Conservation (phyloP, 1,140 invertebrate genomes). For the Drosophila dunni region DNA sequence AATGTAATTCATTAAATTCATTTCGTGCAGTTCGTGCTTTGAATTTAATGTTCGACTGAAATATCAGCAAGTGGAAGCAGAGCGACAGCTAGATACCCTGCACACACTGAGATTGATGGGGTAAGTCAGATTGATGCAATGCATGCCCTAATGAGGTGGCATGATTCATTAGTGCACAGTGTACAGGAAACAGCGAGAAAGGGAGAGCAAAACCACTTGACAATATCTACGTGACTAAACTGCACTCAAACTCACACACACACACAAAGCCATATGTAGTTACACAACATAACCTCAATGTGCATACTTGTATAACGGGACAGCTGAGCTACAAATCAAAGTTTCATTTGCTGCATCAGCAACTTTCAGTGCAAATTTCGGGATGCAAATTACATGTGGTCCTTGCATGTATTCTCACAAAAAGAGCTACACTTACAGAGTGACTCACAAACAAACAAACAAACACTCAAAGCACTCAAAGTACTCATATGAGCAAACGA, state of each 20-base stretch:
- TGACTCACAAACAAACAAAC: background rate
- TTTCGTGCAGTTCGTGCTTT: conserved; percentile 22
- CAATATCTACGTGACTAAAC: conserved; percentile 52
- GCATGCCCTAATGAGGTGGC: conserved; percentile 28
- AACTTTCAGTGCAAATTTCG: conserved; percentile 57
- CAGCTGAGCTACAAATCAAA: conserved; percentile 60
- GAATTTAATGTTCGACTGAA: conserved; percentile 42
- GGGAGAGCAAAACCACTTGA: conserved; percentile 27
- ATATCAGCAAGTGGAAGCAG: background rate
- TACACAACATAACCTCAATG: conserved; percentile 51
- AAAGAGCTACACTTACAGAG: conserved; percentile 21
- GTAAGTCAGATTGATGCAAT: background rate
- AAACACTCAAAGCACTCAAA: background rate
- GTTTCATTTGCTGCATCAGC: conserved; percentile 65
- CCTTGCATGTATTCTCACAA: conserved; percentile 2
- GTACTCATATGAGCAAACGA: background rate
- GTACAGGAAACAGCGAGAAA: background rate
- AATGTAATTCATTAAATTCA: conserved; percentile 34
- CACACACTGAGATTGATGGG: background rate
- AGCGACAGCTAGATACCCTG: conserved; percentile 9
- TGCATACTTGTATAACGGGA: conserved; percentile 51
- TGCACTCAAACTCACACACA: conserved; percentile 16
- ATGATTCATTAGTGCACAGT: conserved; percentile 11
- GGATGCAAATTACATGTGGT: conserved; percentile 57
- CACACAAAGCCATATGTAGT: background rate